Base-by-base conservation (phyloP, 2,797 vertebrate genomes). In the Xerus rutilus region DNA sequence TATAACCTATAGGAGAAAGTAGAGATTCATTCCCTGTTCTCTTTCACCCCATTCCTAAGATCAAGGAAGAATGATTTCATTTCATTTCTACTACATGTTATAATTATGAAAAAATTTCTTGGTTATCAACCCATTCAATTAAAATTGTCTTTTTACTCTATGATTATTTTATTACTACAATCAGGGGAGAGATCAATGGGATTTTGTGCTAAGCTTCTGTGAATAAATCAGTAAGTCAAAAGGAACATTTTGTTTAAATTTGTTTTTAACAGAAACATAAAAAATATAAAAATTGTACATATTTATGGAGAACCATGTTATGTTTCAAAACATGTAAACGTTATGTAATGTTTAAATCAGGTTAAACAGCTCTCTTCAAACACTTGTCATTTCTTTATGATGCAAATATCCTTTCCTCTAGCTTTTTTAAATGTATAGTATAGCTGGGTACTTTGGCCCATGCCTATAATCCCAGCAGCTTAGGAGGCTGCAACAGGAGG, bases 141-240 rank as follows among this genome's bases (percentile, higher is more conserved):
- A 82, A 88, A 95, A 57, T 86, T 78, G 72, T 45, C 49, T 93
- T 93, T 83, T 59, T 62, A 30, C 6, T 54, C 43, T 70, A 35
- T 54, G 23, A 47, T 43, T 43, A 78, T 45, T 67, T 93, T 67
- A 83, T 86, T 90, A 84, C 69, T 65, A 83, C 7, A 90, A 86
- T 49, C 64, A 70, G 43, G 17, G 86, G 23, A 76, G 17, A 23
- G 4, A 89, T 87, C n/a, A 76, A 14, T 39, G 47, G 3, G 12
- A 59, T 72, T 67, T 93, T 87, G 7, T 47, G 32, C 92, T 39
- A 90, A 94, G 13, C 21, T 62, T 86, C 49, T 52, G 28, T 77
- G 35, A 91, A 35, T 93, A 88, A 82, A 32, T 95, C 62, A 72
- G 1, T 14, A 79, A 89, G 32, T 87, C 10, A 92, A 93, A 96